Evolutionary conservation across 2,113 vertebrate species (phyloP), one percentile per base, ranked within the genome.

Genomic region (Percina caprodes): DNA sequence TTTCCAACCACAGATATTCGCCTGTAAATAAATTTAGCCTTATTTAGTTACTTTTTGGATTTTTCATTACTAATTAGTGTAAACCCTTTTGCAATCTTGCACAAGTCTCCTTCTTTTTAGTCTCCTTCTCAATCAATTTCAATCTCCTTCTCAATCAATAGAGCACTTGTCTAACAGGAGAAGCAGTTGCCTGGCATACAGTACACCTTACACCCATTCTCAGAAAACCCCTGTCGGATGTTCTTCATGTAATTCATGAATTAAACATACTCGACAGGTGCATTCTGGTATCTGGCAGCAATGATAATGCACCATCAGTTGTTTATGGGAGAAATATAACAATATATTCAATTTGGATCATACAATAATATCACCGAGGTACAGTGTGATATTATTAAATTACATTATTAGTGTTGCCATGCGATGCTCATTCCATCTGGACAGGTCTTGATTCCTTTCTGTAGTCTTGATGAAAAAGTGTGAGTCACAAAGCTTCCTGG

Each of bases 61-160:
- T 59, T 39, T 52, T 60, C 30, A n/a, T 73, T n/a, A 58, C 24
- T 10, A 48, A 8, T 65, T 51, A 56, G 1, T 10, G 12, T 10
- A 7, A 5, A n/a, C 7, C 6, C 15, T 18, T 3, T 55, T 33
- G 45, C 42, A 24, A 26, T 26, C 45, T 10, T 60, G 23, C 46
- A 16, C 6, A 8, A 12, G 14, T n/a, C n/a, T n/a, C n/a, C n/a
- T n/a, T n/a, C n/a, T n/a, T 88, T 89, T 89, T 81, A 52, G 51
- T 52, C 76, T 63, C 60, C 35, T 24, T 69, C 68, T 70, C 85
- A 85, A 83, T 90, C 87, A 87, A 90, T 89, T 88, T 61, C 83
- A 89, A 89, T 89, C 83, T 83, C 59, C 56, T 65, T 76, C 69
- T 80, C 72, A 82, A 84, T 90, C 91, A 88, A 86, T 89, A 79